Conservation (phyloP, 2,888 invertebrate species). For the Melanotus villosus region DNA sequence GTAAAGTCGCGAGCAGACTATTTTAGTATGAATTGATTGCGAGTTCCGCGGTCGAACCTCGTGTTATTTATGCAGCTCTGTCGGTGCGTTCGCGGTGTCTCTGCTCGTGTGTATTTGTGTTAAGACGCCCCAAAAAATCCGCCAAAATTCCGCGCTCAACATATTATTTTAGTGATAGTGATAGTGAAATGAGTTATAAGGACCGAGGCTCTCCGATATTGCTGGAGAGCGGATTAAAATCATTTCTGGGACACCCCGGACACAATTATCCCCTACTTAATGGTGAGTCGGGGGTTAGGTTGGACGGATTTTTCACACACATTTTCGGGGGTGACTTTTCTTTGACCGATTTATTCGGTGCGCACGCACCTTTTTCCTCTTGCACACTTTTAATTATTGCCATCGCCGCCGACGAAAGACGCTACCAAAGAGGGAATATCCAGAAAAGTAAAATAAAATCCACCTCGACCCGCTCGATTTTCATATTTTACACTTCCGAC, state of each 20-base stretch:
- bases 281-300: conserved; percentile 72
- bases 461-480: no score
- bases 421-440: background rate
- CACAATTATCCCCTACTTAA: conserved; percentile 85
- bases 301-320: no score
- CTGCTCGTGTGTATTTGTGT: conserved; percentile 52
- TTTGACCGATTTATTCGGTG: background rate
- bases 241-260: conserved; percentile 87
- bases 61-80: conserved; percentile 60
- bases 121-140: conserved; percentile 54
- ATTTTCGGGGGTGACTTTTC: background rate
- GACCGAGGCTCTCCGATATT: conserved; percentile 88
- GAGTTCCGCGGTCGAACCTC: conserved; percentile 54
- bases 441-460: no score
- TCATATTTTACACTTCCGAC: no score
- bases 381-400: no score
- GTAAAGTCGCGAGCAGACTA: conserved; percentile 65
- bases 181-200: conserved; percentile 89
- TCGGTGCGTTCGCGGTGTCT: conserved; percentile 52
- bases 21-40: conserved; percentile 68
- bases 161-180: conserved; percentile 68
- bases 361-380: no score
- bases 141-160: conserved; percentile 68
- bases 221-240: conserved; percentile 90
- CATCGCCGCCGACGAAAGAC: background rate